Percentiles rank a stretch among this genome's conserved stretches.
Conservation (phyloP, 2,113 vertebrate species). For the Pipra filicauda region DNA sequence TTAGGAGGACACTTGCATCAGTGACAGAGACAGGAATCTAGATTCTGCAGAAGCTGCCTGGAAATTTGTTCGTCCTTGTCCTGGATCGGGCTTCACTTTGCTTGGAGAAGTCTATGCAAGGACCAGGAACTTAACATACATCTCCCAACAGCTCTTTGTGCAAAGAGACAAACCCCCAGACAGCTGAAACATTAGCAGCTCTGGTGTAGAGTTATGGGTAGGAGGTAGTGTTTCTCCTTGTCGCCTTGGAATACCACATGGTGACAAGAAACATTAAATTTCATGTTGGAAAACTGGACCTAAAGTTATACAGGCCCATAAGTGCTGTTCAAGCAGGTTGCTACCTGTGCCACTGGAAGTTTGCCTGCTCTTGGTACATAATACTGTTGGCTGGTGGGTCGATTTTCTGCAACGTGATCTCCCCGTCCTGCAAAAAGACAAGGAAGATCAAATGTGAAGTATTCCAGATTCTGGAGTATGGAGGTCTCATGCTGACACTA, state of each 20-base stretch:
- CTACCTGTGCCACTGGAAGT: neutral
- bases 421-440: neutral
- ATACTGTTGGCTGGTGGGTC: neutral
- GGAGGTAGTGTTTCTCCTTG: neutral
- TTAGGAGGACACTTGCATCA: neutral
- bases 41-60: neutral
- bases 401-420: neutral
- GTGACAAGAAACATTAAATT: neutral
- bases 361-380: neutral
- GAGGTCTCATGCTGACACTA: neutral
- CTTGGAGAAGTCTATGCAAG: neutral
- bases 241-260: neutral
- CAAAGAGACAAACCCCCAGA: neutral
- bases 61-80: neutral
- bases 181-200: neutral
- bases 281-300: neutral
- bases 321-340: neutral
- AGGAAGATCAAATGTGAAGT: neutral
- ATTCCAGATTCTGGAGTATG: neutral
- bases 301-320: neutral
- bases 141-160: neutral
- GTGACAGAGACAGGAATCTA: neutral
- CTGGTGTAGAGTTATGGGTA: neutral
- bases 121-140: neutral
- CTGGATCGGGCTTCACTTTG: neutral